phyloP scores from a whole-genome alignment of 92 coral and sea anemone species.

The Blastomussa wellsi region DNA sequence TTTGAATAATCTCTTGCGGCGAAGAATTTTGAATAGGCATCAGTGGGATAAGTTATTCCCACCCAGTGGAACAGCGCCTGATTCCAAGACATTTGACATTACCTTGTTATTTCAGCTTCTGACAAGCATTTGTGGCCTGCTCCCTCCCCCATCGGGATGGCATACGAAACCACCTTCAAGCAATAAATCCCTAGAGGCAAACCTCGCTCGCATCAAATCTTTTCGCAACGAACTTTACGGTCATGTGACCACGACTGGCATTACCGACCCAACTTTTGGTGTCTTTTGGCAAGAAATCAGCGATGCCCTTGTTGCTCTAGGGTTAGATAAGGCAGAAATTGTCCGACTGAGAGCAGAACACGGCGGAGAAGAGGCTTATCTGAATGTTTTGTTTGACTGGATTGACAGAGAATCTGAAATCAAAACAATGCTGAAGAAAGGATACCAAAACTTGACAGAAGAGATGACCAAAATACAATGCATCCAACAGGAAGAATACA shows the following conservation, averaged over 20 bases:
- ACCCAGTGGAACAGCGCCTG: neutral
- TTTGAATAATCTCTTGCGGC: neutral
- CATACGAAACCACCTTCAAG: slow-evolving; percentile 14
- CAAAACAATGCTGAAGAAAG: no score
- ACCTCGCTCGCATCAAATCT: slow-evolving; percentile 25
- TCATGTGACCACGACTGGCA: neutral
- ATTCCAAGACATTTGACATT: neutral
- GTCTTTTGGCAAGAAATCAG: slow-evolving; percentile 33
- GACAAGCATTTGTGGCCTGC: neutral
- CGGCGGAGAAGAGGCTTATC: no score
- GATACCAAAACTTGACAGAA: no score
- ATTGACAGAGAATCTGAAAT: no score
- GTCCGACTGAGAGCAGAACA: neutral
- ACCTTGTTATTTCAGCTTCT: neutral
- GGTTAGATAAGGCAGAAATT: slow-evolving; percentile 27
- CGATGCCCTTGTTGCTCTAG: slow-evolving; percentile 28
- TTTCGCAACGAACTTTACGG: slow-evolving; percentile 42
- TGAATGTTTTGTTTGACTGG: no score
- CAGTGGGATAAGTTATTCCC: neutral
- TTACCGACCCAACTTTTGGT: slow-evolving; percentile 6
- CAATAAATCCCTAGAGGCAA: slow-evolving; percentile 38
- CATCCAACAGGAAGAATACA: no score
- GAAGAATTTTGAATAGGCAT: neutral
- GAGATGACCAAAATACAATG: no score
- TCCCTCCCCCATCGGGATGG: slow-evolving; percentile 20